A percentile compares a stretch with the other conserved stretches of the same genome.
phyloP scores from a whole-genome alignment of 2,888 invertebrate genomes.

The Alitta virens region DNA sequence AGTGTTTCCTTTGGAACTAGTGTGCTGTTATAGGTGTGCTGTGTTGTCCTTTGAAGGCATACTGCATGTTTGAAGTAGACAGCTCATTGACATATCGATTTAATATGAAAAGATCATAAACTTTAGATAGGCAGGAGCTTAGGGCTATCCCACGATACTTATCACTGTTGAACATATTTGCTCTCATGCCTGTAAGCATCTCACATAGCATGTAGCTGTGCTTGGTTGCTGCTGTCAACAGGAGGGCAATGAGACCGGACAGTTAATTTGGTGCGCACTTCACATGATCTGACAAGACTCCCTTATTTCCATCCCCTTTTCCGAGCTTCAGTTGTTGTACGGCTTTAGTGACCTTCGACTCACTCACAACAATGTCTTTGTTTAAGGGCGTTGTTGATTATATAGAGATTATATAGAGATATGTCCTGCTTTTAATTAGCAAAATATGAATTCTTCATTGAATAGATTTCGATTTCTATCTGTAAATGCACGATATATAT shows the following conservation, averaged over 20 bases:
- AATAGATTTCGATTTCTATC: too few relatives aligned
- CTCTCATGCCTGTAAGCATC: neutral
- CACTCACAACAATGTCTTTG: neutral
- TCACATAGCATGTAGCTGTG: neutral
- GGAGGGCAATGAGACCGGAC: neutral
- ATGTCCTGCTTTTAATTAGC: too few relatives aligned
- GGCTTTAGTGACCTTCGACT: neutral
- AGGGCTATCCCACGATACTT: neutral
- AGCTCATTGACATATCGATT: neutral
- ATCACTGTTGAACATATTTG: neutral
- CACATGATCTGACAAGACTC: neutral
- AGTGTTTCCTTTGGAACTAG: neutral
- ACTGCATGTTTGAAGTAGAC: neutral
- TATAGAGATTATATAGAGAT: too few relatives aligned
- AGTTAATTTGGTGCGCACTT: neutral
- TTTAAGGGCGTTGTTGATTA: too few relatives aligned
- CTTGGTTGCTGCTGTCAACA: neutral
- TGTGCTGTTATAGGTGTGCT: neutral
- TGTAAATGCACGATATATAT: too few relatives aligned
- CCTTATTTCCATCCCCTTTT: neutral
- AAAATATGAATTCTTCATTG: too few relatives aligned
- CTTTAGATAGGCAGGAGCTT: neutral
- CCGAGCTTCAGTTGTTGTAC: neutral
- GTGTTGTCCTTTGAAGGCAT: neutral
- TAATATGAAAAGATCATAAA: constrained; percentile 6